Percentiles rank a stretch among this genome's conserved stretches.
These are phyloP conservation scores for Enteromius argenteus DNA, from an alignment of 2,797 vertebrate genomes.

Conservation along the genomic window DNA sequence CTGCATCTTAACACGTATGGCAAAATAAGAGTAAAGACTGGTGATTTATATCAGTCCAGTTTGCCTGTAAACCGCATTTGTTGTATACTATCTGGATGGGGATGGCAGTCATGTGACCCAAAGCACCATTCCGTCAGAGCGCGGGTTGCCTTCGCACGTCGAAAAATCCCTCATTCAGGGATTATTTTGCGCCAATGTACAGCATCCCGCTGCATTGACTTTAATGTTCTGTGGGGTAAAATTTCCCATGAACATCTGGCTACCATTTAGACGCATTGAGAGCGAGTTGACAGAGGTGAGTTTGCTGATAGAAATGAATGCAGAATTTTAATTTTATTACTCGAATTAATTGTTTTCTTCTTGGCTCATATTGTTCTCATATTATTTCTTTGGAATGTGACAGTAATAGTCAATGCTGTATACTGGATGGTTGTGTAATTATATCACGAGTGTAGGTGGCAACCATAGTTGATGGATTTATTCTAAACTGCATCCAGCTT, in stretches of 20 bases:
- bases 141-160: constrained; percentile 54
- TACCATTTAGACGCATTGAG: constrained; percentile 63
- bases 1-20: not conserved
- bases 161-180: constrained; percentile 31
- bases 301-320: constrained; percentile 48
- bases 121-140: constrained; percentile 55
- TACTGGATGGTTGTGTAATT: constrained; percentile 13
- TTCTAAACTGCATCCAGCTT: constrained; percentile 23
- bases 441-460: constrained; percentile 45
- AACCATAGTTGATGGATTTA: constrained; percentile 45
- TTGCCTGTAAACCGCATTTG: constrained; percentile 35
- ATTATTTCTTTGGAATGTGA: not conserved
- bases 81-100: constrained; percentile 52
- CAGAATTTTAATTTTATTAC: constrained; percentile 17
- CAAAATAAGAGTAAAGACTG: not conserved
- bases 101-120: constrained; percentile 57
- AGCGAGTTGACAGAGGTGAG: constrained; percentile 65
- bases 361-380: not conserved
- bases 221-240: not conserved
- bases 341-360: not conserved
- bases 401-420: not conserved
- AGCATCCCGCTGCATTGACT: not conserved
- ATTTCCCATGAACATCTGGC: constrained; percentile 45
- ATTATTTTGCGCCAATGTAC: constrained; percentile 10
- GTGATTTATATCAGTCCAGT: not conserved